A percentile compares a stretch with the other conserved stretches of the same genome.
These are phyloP conservation scores for Terebella lapidaria DNA, from an alignment of 2,888 invertebrate species.

Conservation along the genomic window DNA sequence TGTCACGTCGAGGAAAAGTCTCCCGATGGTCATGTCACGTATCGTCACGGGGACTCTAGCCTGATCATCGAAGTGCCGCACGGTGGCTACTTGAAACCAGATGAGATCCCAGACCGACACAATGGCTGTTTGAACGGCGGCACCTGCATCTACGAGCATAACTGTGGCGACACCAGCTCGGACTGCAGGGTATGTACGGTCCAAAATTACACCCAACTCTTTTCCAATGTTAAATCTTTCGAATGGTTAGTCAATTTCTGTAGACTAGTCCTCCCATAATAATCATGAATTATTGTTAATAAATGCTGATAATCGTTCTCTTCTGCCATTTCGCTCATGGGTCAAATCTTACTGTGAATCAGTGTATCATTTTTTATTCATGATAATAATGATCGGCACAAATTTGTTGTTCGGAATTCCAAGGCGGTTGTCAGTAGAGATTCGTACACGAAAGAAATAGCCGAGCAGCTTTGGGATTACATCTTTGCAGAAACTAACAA, in stretches of 20 bases:
- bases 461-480: neutral
- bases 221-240: too few species aligned
- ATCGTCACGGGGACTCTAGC: neutral
- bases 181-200: neutral
- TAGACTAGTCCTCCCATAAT: too few species aligned
- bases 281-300: too few species aligned
- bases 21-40: neutral
- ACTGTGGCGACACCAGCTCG: slow-evolving; percentile 2
- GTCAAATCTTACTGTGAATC: neutral
- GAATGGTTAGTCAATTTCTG: too few species aligned
- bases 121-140: slow-evolving; percentile 7
- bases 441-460: slow-evolving; percentile 7
- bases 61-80: slow-evolving; percentile 4
- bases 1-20: too few species aligned
- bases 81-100: slow-evolving; percentile 6
- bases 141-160: slow-evolving; percentile 8
- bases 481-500: neutral
- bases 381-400: neutral
- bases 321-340: too few species aligned
- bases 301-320: too few species aligned
- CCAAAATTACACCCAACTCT: too few species aligned
- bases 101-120: slow-evolving; percentile 8
- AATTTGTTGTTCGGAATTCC: neutral
- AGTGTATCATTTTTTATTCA: neutral
- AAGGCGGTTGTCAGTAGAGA: too few species aligned